These are phyloP conservation scores for Gymnothorax reevesii DNA, from an alignment of 2,797 vertebrate species.

Conservation along the genomic window DNA sequence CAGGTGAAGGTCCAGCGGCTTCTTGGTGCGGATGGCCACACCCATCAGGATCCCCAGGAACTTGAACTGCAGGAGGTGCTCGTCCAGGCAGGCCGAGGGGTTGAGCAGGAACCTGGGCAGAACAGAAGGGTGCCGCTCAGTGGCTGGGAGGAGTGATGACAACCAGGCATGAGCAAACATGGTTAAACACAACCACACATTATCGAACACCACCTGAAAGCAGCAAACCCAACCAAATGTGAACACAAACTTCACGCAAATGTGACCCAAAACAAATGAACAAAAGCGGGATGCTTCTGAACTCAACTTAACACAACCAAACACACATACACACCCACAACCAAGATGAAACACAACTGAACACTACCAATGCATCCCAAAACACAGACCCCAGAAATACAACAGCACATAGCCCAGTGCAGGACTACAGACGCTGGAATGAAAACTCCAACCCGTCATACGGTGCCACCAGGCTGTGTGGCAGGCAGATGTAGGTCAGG, in stretches of 20 bases:
- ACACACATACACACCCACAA: neutral
- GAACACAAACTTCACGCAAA: neutral
- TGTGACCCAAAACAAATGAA: neutral
- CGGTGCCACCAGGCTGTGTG: neutral
- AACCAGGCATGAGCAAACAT: neutral
- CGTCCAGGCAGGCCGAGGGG: conserved; percentile 78
- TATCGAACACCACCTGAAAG: neutral
- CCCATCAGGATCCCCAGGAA: conserved; percentile 84
- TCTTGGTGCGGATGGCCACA: conserved; percentile 83
- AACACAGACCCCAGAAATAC: neutral
- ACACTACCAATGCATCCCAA: neutral
- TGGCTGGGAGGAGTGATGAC: neutral
- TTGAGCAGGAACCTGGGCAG: conserved; percentile 78
- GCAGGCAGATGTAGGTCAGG: neutral
- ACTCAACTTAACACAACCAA: neutral
- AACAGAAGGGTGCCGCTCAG: conserved; percentile 13
- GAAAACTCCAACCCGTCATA: neutral
- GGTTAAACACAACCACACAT: neutral
- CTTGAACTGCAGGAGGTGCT: conserved; percentile 82
- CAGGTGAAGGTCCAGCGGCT: conserved; percentile 81
- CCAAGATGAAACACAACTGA: neutral
- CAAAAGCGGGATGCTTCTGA: too few relatives aligned
- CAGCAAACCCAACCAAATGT: neutral
- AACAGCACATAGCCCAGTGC: too few relatives aligned
- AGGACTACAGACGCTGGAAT: neutral